A percentile compares a stretch with the other conserved stretches of the same genome.
phyloP scores from a whole-genome alignment of 1,140 invertebrate species.

The Drosophila miranda region DNA sequence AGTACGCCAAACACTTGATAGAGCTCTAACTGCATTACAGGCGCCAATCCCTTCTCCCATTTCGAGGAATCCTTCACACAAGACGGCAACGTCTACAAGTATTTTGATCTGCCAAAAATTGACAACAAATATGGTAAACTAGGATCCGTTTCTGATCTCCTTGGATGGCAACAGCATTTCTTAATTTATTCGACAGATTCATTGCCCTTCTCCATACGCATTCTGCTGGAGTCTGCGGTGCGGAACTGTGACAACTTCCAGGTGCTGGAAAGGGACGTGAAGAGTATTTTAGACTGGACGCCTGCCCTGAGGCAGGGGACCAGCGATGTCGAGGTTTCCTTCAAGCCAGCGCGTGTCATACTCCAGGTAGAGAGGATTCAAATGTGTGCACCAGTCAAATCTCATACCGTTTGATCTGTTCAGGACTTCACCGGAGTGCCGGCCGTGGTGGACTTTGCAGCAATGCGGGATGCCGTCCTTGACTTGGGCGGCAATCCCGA shows the following conservation, averaged over 20 bases:
- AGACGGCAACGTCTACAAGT: slow-evolving; percentile 87
- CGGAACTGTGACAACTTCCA: slow-evolving; percentile 98
- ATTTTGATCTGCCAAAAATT: slow-evolving; percentile 88
- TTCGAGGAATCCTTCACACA: slow-evolving; percentile 86
- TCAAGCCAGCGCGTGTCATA: slow-evolving; percentile 97
- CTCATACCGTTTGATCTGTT: background rate
- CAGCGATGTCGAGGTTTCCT: slow-evolving; percentile 94
- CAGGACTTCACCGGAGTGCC: slow-evolving; percentile 97
- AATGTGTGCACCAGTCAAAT: background rate
- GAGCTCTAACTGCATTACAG: slow-evolving; percentile 72
- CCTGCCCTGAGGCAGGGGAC: slow-evolving; percentile 85
- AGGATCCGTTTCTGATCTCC: background rate
- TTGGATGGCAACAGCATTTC: too few relatives aligned
- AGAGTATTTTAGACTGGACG: slow-evolving; percentile 95
- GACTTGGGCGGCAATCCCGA: slow-evolving; percentile 93
- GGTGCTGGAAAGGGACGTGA: slow-evolving; percentile 92
- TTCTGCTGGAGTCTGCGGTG: slow-evolving; percentile 96
- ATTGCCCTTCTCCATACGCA: slow-evolving; percentile 95
- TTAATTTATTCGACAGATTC: slow-evolving; percentile 82
- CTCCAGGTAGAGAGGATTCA: slow-evolving; percentile 87
- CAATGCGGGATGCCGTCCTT: slow-evolving; percentile 98
- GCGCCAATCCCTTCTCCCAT: slow-evolving; percentile 86
- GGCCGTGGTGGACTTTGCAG: slow-evolving; percentile 98
- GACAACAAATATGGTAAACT: slow-evolving; percentile 90
- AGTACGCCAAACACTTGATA: background rate